Evolutionary conservation across 2,888 invertebrate species (phyloP).

Genomic region (Metellina segmentata): DNA sequence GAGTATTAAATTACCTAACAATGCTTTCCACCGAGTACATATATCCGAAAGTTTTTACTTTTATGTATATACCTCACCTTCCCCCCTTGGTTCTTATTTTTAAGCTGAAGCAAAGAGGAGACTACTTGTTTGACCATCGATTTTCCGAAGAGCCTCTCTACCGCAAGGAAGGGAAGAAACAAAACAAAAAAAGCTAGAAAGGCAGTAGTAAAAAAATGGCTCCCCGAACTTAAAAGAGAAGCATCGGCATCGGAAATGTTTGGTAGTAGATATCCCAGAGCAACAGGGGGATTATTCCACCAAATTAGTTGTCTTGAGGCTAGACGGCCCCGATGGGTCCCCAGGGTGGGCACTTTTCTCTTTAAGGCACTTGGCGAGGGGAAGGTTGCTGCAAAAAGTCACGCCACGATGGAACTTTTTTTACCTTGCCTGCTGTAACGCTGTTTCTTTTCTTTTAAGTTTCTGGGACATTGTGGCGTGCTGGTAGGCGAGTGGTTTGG

Average conservation of each 20-base stretch:
- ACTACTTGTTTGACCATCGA: constrained; percentile 70
- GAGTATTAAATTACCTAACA: not conserved
- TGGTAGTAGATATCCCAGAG: constrained; percentile 70
- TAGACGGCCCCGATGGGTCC: constrained; percentile 70
- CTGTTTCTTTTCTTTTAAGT: no score
- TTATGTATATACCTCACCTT: not conserved
- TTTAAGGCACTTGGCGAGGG: constrained; percentile 69
- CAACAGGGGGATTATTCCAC: constrained; percentile 76
- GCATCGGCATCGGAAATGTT: constrained; percentile 63
- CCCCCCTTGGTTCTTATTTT: constrained; percentile 35
- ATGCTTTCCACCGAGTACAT: not conserved
- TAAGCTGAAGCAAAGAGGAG: constrained; percentile 34
- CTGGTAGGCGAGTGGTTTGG: no score
- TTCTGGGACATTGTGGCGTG: no score
- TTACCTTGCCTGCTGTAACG: no score
- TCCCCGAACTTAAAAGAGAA: constrained; percentile 66
- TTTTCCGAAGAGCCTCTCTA: constrained; percentile 31
- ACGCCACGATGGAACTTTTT: no score
- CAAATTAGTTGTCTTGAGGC: constrained; percentile 75
- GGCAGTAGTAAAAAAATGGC: constrained; percentile 28
- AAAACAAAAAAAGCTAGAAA: constrained; percentile 13
- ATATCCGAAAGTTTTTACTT: not conserved
- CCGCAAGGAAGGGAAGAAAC: not conserved
- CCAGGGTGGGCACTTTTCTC: constrained; percentile 39
- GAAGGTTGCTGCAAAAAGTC: constrained; percentile 44